Evolutionary conservation across 2,797 vertebrate genomes (phyloP).

Genomic region (Pelobates cultripes): DNA sequence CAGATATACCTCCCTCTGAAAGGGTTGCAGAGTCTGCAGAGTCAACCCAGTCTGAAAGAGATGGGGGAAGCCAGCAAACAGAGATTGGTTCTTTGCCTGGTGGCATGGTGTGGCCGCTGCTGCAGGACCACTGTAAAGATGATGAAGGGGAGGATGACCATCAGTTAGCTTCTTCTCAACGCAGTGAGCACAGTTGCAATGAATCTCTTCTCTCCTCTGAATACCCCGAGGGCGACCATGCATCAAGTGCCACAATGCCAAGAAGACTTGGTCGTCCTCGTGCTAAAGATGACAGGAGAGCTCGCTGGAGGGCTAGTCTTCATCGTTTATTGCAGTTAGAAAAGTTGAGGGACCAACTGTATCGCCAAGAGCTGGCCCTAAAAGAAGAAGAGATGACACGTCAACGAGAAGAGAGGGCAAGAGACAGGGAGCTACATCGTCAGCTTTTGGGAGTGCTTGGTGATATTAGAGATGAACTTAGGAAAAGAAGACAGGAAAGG

Average conservation of each 20-base stretch:
- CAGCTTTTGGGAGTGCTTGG: conserved; percentile 49
- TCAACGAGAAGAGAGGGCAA: conserved; percentile 47
- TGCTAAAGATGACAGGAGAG: conserved; percentile 54
- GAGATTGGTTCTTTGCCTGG: conserved; percentile 46
- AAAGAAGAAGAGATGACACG: conserved; percentile 55
- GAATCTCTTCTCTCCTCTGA: conserved; percentile 51
- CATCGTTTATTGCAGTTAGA: conserved; percentile 49
- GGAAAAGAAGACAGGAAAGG: conserved; percentile 50
- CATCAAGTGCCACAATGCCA: conserved; percentile 52
- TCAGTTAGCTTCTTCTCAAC: conserved; percentile 50
- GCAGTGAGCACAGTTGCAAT: conserved; percentile 54
- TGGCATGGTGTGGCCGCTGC: conserved; percentile 49
- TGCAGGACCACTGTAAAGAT: conserved; percentile 50
- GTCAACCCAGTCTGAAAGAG: conserved; percentile 51
- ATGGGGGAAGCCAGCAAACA: conserved; percentile 53
- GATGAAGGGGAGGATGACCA: conserved; percentile 48
- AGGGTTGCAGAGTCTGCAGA: conserved; percentile 50
- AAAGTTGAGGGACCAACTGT: conserved; percentile 51
- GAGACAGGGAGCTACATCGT: conserved; percentile 50
- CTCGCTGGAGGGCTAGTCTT: conserved; percentile 51
- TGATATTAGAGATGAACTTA: conserved; percentile 51
- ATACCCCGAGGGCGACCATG: conserved; percentile 51
- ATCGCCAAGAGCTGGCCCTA: conserved; percentile 48
- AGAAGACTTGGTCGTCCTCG: conserved; percentile 48
- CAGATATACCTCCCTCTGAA: conserved; percentile 53